These are phyloP conservation scores for Phortica okadai DNA, from an alignment of 2,888 invertebrate species.

Conservation along the genomic window DNA sequence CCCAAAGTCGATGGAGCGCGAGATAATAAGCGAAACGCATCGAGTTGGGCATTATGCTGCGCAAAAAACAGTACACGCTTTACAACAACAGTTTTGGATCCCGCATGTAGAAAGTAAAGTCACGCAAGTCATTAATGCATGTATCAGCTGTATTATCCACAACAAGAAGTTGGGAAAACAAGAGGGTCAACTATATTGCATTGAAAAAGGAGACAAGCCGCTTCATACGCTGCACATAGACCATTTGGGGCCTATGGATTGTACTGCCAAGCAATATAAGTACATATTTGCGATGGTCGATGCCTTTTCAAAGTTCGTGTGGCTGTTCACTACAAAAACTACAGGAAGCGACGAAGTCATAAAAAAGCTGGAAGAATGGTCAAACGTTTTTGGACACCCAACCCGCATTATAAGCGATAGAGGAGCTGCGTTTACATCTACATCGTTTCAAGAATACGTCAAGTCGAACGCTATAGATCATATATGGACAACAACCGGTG, in stretches of 20 bases:
- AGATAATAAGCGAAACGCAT: slow-evolving; percentile 8
- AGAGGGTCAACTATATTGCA: slow-evolving; percentile 62
- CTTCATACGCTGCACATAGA: slow-evolving; percentile 40
- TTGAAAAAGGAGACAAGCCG: slow-evolving; percentile 62
- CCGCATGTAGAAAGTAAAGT: slow-evolving; percentile 27
- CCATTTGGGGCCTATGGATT: slow-evolving; percentile 36
- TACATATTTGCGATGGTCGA: slow-evolving; percentile 34
- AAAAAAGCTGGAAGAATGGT: slow-evolving; percentile 26
- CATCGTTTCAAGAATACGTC: slow-evolving; percentile 14
- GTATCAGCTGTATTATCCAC: slow-evolving; percentile 39
- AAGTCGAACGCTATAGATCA: slow-evolving; percentile 27
- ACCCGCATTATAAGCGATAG: slow-evolving; percentile 30
- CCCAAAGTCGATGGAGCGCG: slow-evolving; percentile 34
- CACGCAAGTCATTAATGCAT: neutral
- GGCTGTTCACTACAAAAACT: slow-evolving; percentile 27
- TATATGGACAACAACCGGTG: slow-evolving; percentile 33
- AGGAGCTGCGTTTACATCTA: slow-evolving; percentile 32
- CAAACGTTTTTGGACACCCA: slow-evolving; percentile 24
- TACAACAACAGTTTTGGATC: slow-evolving; percentile 16
- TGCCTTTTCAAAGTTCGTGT: slow-evolving; percentile 34
- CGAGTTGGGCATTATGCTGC: neutral
- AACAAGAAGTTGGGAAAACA: slow-evolving; percentile 60
- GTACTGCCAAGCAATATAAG: slow-evolving; percentile 34
- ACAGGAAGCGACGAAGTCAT: slow-evolving; percentile 19
- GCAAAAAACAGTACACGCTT: neutral